Evolutionary conservation across 2,113 vertebrate species (phyloP), one percentile per base, ranked within the genome.

Genomic region (Thalassarche chlororhynchos): DNA sequence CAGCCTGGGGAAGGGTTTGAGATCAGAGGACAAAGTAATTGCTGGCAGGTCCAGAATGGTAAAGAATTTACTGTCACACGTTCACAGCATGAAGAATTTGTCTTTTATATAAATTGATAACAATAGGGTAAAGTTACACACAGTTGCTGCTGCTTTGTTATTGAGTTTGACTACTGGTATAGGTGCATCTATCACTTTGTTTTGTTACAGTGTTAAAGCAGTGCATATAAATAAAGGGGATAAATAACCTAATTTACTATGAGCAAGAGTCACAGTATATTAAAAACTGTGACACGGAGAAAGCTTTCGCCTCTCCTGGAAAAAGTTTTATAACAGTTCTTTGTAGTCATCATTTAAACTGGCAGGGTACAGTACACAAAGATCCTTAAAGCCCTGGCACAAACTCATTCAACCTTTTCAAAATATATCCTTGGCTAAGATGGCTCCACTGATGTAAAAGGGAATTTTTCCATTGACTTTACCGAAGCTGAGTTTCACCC

Each of bases 201-300:
- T 95, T 96, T 95, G 91, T 91, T 96, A 78, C 64, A 42, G 14
- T 74, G 74, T 86, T 93, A 75, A 42, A 86, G 55, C 55, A 94
- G 36, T 66, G 62, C 84, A 90, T 93, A 95, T 96, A 91, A 93
- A 90, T 88, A 95, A 96, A 95, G 31, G 68, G 84, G 91, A 96
- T 93, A 96, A 96, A 97, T 96, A 96, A 94, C 91, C 81, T 93
- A 77, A 97, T 95, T 97, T 91, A 86, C 84, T 77, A 25, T 46
- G 32, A 85, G 60, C 70, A 74, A 78, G 88, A 92, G 71, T 81
- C 51, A 36, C 55, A 86, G 83, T 96, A 68, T 96, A 93, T 97
- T 95, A 96, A 92, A 95, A 94, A 87, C 18, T 25, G 76, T 55
- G 84, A 79, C 84, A 91, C 25, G 29, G 34, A 76, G 69, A 95